Evolutionary conservation across 2,113 vertebrate genomes (phyloP).

Genomic region (Pelecanus crispus): DNA sequence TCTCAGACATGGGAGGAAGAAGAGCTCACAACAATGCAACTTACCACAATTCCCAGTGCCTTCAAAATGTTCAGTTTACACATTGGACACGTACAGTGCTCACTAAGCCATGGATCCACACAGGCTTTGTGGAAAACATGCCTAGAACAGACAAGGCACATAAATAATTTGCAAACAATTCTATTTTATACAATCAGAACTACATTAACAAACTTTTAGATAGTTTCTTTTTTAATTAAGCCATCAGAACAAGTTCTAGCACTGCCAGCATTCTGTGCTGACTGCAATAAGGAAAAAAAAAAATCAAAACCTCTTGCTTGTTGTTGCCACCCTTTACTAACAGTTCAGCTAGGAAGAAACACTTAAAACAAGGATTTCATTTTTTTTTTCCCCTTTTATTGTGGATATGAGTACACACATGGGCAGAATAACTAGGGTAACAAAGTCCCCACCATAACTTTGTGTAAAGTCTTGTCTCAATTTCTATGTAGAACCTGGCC

Average conservation of each 20-base stretch:
- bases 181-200: neutral
- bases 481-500: neutral
- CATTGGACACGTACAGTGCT: slow-evolving; percentile 98
- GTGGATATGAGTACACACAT: neutral
- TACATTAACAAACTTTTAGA: neutral
- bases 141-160: slow-evolving; percentile 66
- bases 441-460: neutral
- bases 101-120: slow-evolving; percentile 97
- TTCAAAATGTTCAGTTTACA: slow-evolving; percentile 99
- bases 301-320: neutral
- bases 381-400: neutral
- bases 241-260: neutral
- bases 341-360: neutral
- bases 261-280: neutral
- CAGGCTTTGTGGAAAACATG: slow-evolving; percentile 98
- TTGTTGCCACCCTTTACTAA: neutral
- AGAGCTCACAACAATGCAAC: neutral
- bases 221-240: neutral
- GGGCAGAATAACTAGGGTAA: neutral
- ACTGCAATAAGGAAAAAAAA: neutral
- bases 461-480: neutral
- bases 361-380: neutral
- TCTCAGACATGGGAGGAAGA: neutral
- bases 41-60: slow-evolving; percentile 94
- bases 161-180: neutral